Percentiles rank a stretch among this genome's conserved stretches.
Evolutionary conservation across 1,140 invertebrate species (phyloP).

Genomic region (Diprion similis): DNA sequence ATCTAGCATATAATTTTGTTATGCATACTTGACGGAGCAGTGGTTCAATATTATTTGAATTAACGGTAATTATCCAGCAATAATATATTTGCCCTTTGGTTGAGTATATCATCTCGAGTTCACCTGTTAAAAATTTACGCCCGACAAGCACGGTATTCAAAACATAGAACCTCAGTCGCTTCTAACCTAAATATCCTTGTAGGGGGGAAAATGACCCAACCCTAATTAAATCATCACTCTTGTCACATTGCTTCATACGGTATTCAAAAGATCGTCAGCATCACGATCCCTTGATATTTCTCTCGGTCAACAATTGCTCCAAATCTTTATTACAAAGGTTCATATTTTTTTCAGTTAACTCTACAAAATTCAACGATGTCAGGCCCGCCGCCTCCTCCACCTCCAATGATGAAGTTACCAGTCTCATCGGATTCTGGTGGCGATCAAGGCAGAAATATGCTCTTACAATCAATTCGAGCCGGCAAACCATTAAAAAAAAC

Average conservation of each 20-base stretch:
- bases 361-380: constrained; percentile 51
- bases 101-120: neutral
- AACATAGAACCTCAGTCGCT: neutral
- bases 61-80: neutral
- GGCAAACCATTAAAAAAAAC: constrained; percentile 86
- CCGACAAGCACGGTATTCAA: neutral
- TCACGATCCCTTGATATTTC: neutral
- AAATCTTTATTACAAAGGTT: neutral
- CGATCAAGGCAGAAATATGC: constrained; percentile 68
- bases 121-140: neutral
- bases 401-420: constrained; percentile 56
- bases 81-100: no score
- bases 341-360: neutral
- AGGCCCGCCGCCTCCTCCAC: constrained; percentile 69
- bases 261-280: neutral
- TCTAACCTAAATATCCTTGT: neutral
- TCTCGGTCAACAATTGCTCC: neutral
- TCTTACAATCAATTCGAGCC: constrained; percentile 83
- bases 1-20: neutral
- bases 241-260: neutral
- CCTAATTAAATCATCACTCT: neutral
- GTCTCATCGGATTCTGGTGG: constrained; percentile 54
- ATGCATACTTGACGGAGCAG: neutral
- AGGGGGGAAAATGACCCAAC: neutral
- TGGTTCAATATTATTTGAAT: neutral